Conservation (phyloP, 2,113 vertebrate species). For the Monarcha castaneiventris region DNA sequence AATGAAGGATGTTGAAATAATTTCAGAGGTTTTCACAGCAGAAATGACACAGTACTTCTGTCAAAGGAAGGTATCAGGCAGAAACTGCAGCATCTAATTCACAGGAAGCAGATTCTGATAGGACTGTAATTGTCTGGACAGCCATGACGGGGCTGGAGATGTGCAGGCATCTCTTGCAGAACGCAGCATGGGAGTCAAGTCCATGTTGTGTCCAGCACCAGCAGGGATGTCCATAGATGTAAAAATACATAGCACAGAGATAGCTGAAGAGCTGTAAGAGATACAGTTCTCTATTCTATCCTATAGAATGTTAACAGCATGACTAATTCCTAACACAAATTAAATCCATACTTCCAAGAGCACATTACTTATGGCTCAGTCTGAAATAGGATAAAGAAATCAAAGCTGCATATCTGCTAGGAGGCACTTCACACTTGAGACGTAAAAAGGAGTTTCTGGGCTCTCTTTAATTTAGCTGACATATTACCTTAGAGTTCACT, state of each 20-base stretch:
- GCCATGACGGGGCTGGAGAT: background rate
- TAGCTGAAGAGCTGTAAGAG: accelerated
- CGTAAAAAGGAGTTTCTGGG: background rate
- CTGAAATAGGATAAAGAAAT: background rate
- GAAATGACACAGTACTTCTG: background rate
- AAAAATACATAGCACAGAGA: background rate
- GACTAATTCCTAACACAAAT: background rate
- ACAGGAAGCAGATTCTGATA: background rate
- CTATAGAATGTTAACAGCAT: background rate
- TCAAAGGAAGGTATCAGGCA: background rate
- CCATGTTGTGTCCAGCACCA: background rate
- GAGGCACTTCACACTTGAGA: background rate
- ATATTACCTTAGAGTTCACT: background rate
- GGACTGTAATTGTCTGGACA: background rate
- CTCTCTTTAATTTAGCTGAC: background rate
- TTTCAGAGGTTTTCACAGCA: background rate
- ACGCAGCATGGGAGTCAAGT: background rate
- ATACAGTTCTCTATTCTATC: background rate
- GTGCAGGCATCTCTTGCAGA: background rate
- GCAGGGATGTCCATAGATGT: background rate
- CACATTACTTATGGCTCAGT: background rate
- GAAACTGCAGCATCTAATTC: background rate
- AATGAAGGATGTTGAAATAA: background rate
- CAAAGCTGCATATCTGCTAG: background rate
- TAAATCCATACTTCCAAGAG: background rate